Base-by-base conservation (phyloP, 2,888 invertebrate species). In the Arenicola marina region DNA sequence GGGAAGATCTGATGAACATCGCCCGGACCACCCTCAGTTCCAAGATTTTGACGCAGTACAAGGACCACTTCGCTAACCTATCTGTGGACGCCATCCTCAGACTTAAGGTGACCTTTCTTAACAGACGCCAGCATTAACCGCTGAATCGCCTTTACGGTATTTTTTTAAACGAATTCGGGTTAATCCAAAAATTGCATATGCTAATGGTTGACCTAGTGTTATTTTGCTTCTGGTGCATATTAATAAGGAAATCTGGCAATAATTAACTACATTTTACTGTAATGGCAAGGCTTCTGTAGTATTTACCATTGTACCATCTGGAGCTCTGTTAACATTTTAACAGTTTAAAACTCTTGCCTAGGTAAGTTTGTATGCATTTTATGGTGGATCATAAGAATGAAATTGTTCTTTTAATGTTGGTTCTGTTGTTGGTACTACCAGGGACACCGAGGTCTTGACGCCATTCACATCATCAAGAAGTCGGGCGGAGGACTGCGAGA, bases 391-490 rank as follows among this genome's bases (percentile, higher is more conserved):
- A n/a, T n/a, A n/a, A n/a, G n/a, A n/a, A n/a, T n/a, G n/a, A n/a
- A n/a, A n/a, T n/a, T n/a, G n/a, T n/a, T n/a, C n/a, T n/a, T n/a
- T n/a, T n/a, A n/a, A n/a, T n/a, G n/a, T n/a, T n/a, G n/a, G n/a
- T n/a, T n/a, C n/a, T n/a, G n/a, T n/a, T 44, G 4, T 54, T 55
- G 48, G 33, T 56, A 7, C 11, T 51, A 55, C 7, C 51, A 69
- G 69, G 68, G 72, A 21, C 70, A 64, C 32, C 61, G 67, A 29
- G 68, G 96, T 84, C 85, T 99, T 44, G 91, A 92, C 74, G 93
- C 98, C 4, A 98, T 99, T 79, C 98, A 99, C 85, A 91, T 99
- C 46, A 96, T 99, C 63, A 99, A 99, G 84, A 99, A 96, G 77
- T 89, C 92, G 65, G 99, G 99, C 69, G 96, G 93, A 64, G 89